Conservation (phyloP, 2,888 invertebrate species). For the Machimus atricapillus region DNA sequence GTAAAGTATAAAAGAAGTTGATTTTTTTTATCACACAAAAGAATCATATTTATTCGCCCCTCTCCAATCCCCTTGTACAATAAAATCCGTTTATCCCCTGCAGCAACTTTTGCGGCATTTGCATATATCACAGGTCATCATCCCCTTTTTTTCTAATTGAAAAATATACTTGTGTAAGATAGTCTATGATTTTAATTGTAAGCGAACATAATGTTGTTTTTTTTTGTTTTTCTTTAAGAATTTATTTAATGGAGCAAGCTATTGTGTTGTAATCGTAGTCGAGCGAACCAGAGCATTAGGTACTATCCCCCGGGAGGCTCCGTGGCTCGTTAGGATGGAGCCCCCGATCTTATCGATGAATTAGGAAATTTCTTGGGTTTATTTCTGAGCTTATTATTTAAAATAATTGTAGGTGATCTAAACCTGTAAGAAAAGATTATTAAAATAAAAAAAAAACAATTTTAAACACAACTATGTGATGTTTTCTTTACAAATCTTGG, state of each 20-base stretch:
- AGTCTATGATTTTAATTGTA: background rate
- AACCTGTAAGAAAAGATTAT: constrained; percentile 14
- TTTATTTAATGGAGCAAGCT: background rate
- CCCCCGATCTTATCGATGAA: background rate
- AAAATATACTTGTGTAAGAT: background rate
- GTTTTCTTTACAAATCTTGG: too few species aligned
- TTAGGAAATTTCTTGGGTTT: constrained; percentile 1
- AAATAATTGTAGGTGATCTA: constrained; percentile 19
- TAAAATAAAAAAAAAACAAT: constrained; percentile 23
- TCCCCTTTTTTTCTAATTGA: background rate
- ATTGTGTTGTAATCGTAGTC: background rate
- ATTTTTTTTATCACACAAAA: constrained; percentile 2
- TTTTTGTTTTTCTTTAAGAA: background rate
- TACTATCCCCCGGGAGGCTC: background rate
- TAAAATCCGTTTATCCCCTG: background rate
- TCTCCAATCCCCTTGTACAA: background rate
- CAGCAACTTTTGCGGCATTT: background rate
- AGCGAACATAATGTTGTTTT: background rate
- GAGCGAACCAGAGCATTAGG: background rate
- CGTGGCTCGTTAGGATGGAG: background rate
- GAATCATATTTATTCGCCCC: constrained; percentile 6
- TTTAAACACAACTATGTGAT: background rate
- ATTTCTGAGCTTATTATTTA: background rate
- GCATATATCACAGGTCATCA: background rate
- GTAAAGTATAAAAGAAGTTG: background rate